Percentiles rank a stretch among this genome's conserved stretches.
These are phyloP conservation scores for Eublepharis macularius DNA, from an alignment of 2,113 vertebrate species.

Conservation along the genomic window DNA sequence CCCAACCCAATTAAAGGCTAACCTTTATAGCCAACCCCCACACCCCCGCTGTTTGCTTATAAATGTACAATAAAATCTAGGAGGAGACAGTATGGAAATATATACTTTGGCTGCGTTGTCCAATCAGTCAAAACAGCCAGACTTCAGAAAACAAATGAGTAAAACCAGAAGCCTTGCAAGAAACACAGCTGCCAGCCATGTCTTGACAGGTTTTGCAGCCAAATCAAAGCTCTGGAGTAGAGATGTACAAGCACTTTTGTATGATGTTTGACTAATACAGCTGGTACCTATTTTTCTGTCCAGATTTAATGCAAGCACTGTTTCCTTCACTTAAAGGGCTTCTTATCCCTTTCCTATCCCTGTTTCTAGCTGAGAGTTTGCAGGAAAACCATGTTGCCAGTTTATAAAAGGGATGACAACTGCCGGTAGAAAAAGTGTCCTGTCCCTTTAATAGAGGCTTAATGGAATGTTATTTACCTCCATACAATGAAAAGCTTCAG, in stretches of 20 bases:
- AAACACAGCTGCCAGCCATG: conserved; percentile 16
- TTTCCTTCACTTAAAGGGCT: conserved; percentile 15
- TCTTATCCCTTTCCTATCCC: too few relatives aligned
- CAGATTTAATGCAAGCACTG: neutral
- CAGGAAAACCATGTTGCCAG: neutral
- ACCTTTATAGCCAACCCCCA: conserved; percentile 60
- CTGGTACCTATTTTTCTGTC: neutral
- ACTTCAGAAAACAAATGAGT: conserved; percentile 47
- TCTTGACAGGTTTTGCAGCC: neutral
- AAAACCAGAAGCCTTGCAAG: conserved; percentile 51
- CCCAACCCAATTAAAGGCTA: conserved; percentile 58
- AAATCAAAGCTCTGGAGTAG: neutral
- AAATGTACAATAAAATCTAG: conserved; percentile 69
- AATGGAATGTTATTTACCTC: too few relatives aligned
- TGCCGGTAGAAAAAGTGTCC: too few relatives aligned
- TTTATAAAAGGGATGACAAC: neutral
- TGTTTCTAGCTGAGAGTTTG: neutral
- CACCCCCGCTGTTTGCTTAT: conserved; percentile 59
- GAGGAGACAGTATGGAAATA: conserved; percentile 65
- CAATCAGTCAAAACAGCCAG: conserved; percentile 34
- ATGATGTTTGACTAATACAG: conserved; percentile 18
- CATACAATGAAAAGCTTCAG: too few relatives aligned
- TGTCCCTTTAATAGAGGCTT: too few relatives aligned
- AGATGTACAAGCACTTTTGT: neutral
- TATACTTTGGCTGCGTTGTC: conserved; percentile 66